These are phyloP conservation scores for Ceratosolen solmsi DNA, from an alignment of 1,140 invertebrate species.

Conservation along the genomic window DNA sequence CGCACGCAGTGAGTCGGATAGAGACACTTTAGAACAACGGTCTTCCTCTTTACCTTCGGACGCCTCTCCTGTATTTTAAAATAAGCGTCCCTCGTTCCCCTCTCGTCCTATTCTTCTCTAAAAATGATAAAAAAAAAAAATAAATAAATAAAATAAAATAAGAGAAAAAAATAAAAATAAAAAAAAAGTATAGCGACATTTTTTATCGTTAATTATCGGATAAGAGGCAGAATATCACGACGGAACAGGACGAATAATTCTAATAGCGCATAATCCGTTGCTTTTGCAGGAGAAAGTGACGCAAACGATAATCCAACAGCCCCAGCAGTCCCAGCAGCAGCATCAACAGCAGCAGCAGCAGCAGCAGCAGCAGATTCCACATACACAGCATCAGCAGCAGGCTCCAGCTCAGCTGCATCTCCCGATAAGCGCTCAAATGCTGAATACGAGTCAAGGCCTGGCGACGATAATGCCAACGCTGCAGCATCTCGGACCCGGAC, in stretches of 20 bases:
- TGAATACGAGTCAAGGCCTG: conserved; percentile 68
- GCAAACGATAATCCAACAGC: conserved; percentile 59
- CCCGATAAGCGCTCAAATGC: conserved; percentile 70
- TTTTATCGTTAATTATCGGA: too few relatives aligned
- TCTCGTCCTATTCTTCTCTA: too few relatives aligned
- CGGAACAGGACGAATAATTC: background rate
- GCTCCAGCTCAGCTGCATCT: conserved; percentile 68
- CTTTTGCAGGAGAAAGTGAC: conserved; percentile 62
- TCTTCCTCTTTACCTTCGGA: too few relatives aligned
- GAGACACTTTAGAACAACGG: too few relatives aligned
- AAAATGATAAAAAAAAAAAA: too few relatives aligned
- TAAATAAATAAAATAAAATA: too few relatives aligned
- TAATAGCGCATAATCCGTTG: background rate
- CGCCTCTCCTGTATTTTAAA: too few relatives aligned
- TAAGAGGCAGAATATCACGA: too few relatives aligned
- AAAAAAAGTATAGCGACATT: too few relatives aligned
- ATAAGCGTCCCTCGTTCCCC: too few relatives aligned
- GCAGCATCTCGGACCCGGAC: conserved; percentile 66
- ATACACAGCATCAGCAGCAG: conserved; percentile 52
- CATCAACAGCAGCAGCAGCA: conserved; percentile 60
- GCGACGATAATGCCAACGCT: conserved; percentile 70
- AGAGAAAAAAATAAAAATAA: too few relatives aligned
- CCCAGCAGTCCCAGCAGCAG: conserved; percentile 55
- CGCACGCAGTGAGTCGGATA: too few relatives aligned
- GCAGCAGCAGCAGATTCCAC: conserved; percentile 63